A percentile compares a stretch with the other conserved stretches of the same genome.
Evolutionary conservation across 2,888 invertebrate species (phyloP).

Genomic region (Sesia apiformis): DNA sequence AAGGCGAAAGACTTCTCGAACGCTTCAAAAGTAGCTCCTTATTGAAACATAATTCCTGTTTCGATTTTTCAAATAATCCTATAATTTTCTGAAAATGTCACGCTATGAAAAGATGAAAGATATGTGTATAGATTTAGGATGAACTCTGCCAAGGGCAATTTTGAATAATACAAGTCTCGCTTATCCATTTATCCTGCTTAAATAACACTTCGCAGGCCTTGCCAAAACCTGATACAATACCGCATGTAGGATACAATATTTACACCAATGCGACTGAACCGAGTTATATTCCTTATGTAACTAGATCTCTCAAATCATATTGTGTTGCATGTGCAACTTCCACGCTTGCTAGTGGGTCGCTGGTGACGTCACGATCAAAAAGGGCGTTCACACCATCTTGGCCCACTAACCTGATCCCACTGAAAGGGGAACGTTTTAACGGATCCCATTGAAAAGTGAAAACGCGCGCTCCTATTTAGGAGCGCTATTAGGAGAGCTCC

Average conservation of each 20-base stretch:
- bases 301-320: not conserved
- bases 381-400: slow-evolving; percentile 33
- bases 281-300: not conserved
- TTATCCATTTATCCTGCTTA: not conserved
- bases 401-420: slow-evolving; percentile 20
- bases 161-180: too few relatives aligned
- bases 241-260: not conserved
- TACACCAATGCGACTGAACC: not conserved
- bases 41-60: too few relatives aligned
- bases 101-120: too few relatives aligned
- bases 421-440: slow-evolving; percentile 4
- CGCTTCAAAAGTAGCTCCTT: too few relatives aligned
- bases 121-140: too few relatives aligned
- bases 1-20: too few relatives aligned
- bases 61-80: too few relatives aligned
- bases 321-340: not conserved
- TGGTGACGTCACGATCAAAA: slow-evolving; percentile 20
- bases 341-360: not conserved
- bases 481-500: too few relatives aligned
- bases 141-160: too few relatives aligned
- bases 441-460: not conserved
- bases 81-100: too few relatives aligned
- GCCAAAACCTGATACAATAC: not conserved
- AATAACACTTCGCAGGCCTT: not conserved
- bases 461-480: not conserved